Base-by-base conservation (phyloP, 2,888 invertebrate genomes). In the Horisme vitalbata region DNA sequence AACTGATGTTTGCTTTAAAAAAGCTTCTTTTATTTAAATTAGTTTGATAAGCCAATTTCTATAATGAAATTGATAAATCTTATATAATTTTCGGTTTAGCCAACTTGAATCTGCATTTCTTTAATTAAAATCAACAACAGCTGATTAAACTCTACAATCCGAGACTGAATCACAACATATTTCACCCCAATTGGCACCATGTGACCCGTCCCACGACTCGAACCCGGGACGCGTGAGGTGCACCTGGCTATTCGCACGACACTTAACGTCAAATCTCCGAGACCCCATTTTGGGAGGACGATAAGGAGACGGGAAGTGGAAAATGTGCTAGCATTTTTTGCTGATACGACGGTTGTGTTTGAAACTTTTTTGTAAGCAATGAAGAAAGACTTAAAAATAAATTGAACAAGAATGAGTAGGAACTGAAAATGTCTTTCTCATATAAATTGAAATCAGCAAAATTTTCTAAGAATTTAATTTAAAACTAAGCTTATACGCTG, bases 171-270 rank as follows among this genome's bases (percentile, higher is more conserved):
- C 45, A 46, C 38, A 39, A 35, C 30, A 34, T 44, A 65, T 67
- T 73, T 68, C 65, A 71, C 59, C 74, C 63, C 70, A 66, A 73
- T 69, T 73, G 60, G 49, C 41, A 45, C 37, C 45, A 56, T 64
- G 63, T 74, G 71, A 55, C 46, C 45, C 55, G 37, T 52, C 43
- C 13, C 52, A 52, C 47, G 46, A 38, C 18, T 31, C 51, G 52
- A 52, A 56, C 36, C 27, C 24, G 55, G 57, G 59, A 52, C 41
- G 47, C 45, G 63, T 36, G 60, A 57, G 23, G 21, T 18, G 34
- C 73, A 70, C 63, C 67, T 70, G 71, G 34, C 14, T 11, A 28
- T 37, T 73, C 73, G 41, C 73, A 73, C 73, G 68, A 55, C 71
- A 71, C 73, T 73, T 66, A 70, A 50, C 56, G 48, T 33, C 50